Evolutionary conservation across 2,797 vertebrate genomes (phyloP), one percentile per base, ranked within the genome.

Genomic region (Lacerta bilineata): DNA sequence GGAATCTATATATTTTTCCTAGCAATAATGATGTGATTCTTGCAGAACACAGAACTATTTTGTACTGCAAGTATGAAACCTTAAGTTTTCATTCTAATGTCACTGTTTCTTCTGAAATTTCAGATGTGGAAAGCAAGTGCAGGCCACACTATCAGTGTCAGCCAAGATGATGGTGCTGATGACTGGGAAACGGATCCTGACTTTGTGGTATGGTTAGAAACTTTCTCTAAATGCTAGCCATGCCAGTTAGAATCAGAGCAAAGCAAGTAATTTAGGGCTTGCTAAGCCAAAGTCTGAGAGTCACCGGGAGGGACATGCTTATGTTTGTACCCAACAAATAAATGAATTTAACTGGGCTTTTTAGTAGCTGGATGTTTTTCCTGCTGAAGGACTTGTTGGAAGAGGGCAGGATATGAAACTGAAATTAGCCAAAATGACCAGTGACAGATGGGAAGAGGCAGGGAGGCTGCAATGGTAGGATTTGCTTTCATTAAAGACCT

Each of bases 161-260:
- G 89, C 18, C 95, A 97, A 33, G 97, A 98, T 0, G 98, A 98
- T 0, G 98, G 96, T 41, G 97, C 95, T 0, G 99, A 99, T 2
- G 98, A 99, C 96, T 99, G 99, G 99, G 98, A 99, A 95, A 99
- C 99, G 0, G 98, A 99, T 95, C 98, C 99, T 0, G 98, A 99
- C 94, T 99, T 99, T 88, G 98, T 98, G 98, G 99, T 99, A 95
- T 1, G 93, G 77, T 72, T 86, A 4, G 2, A 72, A 2, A n/a
- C 4, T 88, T 9, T 3, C 7, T 2, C 59, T 77, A 1, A 3
- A 23, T 43, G n/a, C n/a, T 39, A 29, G 59, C 2, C 0, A 0
- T 0, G 7, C 80, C 18, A 25, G 27, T 2, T 59, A 0, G 0
- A 11, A 11, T 27, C n/a, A 66, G 55, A 66, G 29, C 25, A 29